These are phyloP conservation scores for Plagodis pulveraria DNA, from an alignment of 2,888 invertebrate genomes.

Conservation along the genomic window DNA sequence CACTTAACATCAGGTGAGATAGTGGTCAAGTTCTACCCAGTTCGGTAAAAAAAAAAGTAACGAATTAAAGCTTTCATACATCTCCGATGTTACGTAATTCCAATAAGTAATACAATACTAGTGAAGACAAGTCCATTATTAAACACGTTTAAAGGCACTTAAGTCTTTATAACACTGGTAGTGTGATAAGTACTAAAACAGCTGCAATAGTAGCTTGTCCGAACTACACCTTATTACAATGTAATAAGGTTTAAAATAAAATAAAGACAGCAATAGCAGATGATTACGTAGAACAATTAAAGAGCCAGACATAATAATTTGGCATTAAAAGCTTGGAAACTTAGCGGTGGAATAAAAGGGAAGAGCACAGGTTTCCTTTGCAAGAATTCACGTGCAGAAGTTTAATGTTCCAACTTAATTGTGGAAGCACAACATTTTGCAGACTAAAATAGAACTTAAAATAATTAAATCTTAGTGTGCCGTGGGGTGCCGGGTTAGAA, in stretches of 20 bases:
- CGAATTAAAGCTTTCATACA: no score
- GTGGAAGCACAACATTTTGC: no score
- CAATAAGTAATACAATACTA: no score
- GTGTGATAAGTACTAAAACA: not conserved
- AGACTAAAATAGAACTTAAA: no score
- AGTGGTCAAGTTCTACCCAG: no score
- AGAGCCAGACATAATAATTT: conserved; percentile 32
- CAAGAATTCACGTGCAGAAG: conserved; percentile 11
- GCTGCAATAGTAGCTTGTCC: not conserved
- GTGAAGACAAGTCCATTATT: not conserved
- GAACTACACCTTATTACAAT: not conserved
- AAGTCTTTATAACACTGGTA: not conserved
- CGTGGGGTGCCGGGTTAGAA: no score
- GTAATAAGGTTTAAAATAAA: not conserved
- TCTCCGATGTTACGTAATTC: no score
- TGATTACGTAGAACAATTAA: conserved; percentile 29
- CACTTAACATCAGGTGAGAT: no score
- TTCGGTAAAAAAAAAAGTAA: no score
- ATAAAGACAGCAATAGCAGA: conserved; percentile 1
- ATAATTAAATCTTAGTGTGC: no score
- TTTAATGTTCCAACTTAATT: conserved; percentile 3
- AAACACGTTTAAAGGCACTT: not conserved
- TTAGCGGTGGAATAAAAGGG: conserved; percentile 21
- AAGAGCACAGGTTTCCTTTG: not conserved
- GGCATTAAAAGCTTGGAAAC: conserved; percentile 32